Base-by-base conservation (phyloP, 2,113 vertebrate species). In the Chlorodrepanis virens region DNA sequence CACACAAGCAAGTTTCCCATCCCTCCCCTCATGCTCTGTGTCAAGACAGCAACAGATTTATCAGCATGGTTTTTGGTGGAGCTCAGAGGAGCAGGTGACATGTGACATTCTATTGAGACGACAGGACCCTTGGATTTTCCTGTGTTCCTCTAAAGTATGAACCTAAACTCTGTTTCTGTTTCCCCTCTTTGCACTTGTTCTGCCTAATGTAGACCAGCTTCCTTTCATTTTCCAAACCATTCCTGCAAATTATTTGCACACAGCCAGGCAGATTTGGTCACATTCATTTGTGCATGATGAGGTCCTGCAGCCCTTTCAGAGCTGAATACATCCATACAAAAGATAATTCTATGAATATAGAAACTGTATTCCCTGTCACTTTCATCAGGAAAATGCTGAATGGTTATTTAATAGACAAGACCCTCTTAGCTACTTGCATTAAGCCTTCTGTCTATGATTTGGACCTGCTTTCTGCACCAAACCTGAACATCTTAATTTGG, bases 321-420 rank as follows among this genome's bases (percentile, higher is more conserved):
- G 74, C 37, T 93, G 81, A 88, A 87, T 78, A 83, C 56, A 95
- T 72, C 52, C 96, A 90, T 45, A 89, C 37, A 86, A 71, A 94
- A 63, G 56, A n/a, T 40, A 89, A 54, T 75, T 54, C 57, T 57
- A 63, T 83, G 70, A 95, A 86, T 83, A 65, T 23, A 86, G 87
- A 94, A 77, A 14, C 45, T 4, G 8, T 78, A 83, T 28, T 95
- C 27, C 49, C 86, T 78, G 79, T 53, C 84, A 88, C 31, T 92
- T 69, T 59, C 53, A 75, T 52, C 52, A 76, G 18, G 64, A 87
- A 90, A 93, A 81, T 3, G 23, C 33, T 50, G 91, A 77, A 84
- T 14, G 27, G 67, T 70, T 68, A 76, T 88, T 91, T 80, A 91
- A 72, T 64, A 93, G 57, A 82, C 1, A 24, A 88, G 23, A 83